These are phyloP conservation scores for Ctenomys sociabilis DNA, from an alignment of 2,113 vertebrate species.

Conservation along the genomic window DNA sequence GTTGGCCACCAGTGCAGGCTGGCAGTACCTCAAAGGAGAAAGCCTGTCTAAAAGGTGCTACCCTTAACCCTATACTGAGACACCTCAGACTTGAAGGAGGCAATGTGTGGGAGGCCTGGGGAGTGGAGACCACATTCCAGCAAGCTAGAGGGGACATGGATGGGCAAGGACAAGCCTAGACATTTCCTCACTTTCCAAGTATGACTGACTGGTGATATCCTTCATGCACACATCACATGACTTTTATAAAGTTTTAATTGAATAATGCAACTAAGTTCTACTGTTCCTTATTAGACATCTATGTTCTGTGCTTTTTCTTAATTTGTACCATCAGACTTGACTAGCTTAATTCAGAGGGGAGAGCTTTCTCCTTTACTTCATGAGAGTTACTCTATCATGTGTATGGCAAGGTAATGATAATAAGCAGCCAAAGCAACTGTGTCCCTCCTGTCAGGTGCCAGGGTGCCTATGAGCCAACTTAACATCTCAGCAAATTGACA, in stretches of 20 bases:
- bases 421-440: not conserved
- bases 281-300: not conserved
- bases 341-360: not conserved
- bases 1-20: not conserved
- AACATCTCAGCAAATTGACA: conserved; percentile 21
- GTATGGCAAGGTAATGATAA: not conserved
- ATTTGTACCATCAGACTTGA: not conserved
- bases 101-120: not conserved
- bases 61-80: not conserved
- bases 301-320: not conserved
- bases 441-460: not conserved
- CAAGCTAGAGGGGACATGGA: too few relatives aligned
- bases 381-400: not conserved
- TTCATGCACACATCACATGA: too few relatives aligned
- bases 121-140: not conserved
- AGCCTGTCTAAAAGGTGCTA: not conserved
- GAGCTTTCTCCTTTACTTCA: not conserved
- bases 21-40: not conserved
- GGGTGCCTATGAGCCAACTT: not conserved
- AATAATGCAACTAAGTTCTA: not conserved
- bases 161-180: not conserved
- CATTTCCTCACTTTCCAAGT: not conserved
- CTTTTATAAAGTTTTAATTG: not conserved
- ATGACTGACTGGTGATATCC: not conserved
- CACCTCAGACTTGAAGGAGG: not conserved